Conservation (phyloP, 2,888 invertebrate genomes). For the Acanthococcus lagerstroemiae region DNA sequence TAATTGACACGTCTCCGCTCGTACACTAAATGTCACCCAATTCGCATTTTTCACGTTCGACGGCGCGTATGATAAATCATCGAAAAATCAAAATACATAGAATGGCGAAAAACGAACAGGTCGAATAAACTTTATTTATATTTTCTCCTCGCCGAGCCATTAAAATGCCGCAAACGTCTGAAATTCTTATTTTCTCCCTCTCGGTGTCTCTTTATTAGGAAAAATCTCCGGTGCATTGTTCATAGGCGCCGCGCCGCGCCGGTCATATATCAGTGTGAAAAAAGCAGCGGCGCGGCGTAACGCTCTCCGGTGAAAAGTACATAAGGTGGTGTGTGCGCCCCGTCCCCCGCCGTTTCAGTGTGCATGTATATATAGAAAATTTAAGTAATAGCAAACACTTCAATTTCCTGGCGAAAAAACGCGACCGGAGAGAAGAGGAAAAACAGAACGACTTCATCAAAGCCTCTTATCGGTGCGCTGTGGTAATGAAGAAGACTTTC, state of each 20-base stretch:
- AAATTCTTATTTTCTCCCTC: neutral
- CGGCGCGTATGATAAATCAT: neutral
- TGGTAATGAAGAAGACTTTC: too few species aligned
- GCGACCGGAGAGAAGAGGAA: conserved; percentile 14
- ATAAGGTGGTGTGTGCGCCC: neutral
- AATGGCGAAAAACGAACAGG: neutral
- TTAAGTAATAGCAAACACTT: conserved; percentile 27
- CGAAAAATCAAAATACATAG: neutral
- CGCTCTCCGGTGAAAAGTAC: neutral
- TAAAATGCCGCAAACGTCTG: neutral
- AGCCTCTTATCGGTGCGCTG: too few species aligned
- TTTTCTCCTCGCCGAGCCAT: neutral
- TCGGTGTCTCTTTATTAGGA: too few species aligned
- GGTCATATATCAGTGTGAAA: neutral
- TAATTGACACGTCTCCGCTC: neutral
- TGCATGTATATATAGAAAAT: too few species aligned
- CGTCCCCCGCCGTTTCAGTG: neutral
- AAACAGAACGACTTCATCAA: conserved; percentile 19
- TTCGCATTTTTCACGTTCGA: neutral
- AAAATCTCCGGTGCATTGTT: neutral
- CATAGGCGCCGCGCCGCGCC: neutral
- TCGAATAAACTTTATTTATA: neutral
- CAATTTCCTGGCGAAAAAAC: conserved; percentile 20
- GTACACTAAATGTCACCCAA: neutral
- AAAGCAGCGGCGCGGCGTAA: neutral